Base-by-base conservation (phyloP, 2,113 vertebrate species). In the Camelus bactrianus region DNA sequence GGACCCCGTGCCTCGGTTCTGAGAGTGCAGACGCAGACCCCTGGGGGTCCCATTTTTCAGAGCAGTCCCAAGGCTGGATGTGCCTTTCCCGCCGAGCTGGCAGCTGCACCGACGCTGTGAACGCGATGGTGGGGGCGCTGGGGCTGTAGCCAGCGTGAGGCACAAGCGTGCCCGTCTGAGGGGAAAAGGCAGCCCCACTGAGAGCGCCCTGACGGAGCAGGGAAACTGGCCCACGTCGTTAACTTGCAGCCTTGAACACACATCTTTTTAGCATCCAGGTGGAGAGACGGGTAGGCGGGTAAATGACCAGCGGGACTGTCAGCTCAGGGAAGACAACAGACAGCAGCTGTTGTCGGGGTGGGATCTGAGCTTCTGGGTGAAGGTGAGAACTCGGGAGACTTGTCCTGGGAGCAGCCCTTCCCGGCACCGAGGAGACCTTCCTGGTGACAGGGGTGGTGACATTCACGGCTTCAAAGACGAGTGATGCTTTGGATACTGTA, bases 201-300 rank as follows among this genome's bases (percentile, higher is more conserved):
- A 6, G 22, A 65, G 11, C 0, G 16, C 16, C 42, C 84, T 8
- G 0, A 52, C 2, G n/a, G 6, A 10, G 67, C n/a, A 30, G 65
- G 13, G 20, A 30, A 32, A 14, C 15, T 28, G 3, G 30, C 3
- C 2, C 1, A 14, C 5, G 0, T 24, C 60, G 9, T 24, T 3
- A 48, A 17, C 48, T 38, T 64, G 6, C 0, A 1, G 46, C 7
- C 3, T 22, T 10, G 48, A 15, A 30, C 11, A 9, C 16, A 10
- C 0, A 0, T 30, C 64, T 30, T n/a, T 38, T 9, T 5, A 14
- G 20, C 16, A 2, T 2, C 32, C 0, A 0, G 0, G 38, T 1
- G 9, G 11, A 22, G 13, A 48, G 15, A 1, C 1, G 13, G 9
- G 13, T 8, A 58, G 56, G 38, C 32, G 32, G 13, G 50, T 24